Evolutionary conservation across 2,113 vertebrate species (phyloP).

Genomic region (Oreochromis niloticus): DNA sequence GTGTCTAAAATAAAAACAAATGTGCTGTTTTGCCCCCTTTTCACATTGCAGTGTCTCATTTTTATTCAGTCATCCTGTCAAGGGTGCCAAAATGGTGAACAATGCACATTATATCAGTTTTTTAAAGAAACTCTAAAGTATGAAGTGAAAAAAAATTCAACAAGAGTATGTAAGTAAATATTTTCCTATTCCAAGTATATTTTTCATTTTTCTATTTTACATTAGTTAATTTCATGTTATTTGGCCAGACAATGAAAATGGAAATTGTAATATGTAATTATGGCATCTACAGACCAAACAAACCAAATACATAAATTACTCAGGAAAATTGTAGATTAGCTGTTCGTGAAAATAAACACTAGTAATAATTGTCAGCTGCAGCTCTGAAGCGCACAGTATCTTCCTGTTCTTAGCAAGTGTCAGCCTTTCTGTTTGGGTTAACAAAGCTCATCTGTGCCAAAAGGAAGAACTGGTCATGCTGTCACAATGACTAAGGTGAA

Average conservation of each 20-base stretch:
- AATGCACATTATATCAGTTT: neutral
- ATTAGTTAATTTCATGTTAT: neutral
- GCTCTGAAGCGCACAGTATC: neutral
- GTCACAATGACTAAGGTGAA: neutral
- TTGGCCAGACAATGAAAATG: neutral
- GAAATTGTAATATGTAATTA: neutral
- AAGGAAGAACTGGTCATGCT: neutral
- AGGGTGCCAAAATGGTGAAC: neutral
- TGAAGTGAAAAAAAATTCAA: neutral
- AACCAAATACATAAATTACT: neutral
- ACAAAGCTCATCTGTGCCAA: neutral
- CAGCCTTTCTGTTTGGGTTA: neutral
- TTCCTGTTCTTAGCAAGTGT: neutral
- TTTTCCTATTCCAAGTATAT: neutral
- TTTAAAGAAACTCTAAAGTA: neutral
- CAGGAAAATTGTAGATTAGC: neutral
- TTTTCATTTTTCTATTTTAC: neutral
- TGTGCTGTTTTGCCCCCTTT: neutral
- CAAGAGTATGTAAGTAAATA: neutral
- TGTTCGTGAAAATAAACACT: neutral
- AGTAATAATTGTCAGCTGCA: neutral
- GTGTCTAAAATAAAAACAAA: neutral
- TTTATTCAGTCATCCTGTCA: neutral
- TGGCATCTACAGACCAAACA: neutral
- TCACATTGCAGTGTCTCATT: neutral